Conservation (phyloP, 53 echinoderm and acorn worm species). For the Henricia sp. region DNA sequence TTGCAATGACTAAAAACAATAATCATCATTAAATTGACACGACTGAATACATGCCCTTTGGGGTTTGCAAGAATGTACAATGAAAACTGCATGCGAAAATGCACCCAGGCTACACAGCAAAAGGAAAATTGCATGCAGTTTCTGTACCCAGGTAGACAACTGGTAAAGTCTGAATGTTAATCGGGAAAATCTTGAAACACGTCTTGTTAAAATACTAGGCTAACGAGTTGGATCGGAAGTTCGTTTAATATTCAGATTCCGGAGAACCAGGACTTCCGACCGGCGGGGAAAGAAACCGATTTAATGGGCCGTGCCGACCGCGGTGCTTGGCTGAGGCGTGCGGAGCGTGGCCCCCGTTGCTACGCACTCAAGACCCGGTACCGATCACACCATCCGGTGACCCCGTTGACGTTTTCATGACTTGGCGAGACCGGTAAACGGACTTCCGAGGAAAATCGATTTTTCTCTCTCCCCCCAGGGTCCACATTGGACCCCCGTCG, state of each 20-base stretch:
- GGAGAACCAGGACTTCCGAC: conserved; percentile 34
- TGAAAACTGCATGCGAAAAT: too few species aligned
- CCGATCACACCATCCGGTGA: conserved; percentile 28
- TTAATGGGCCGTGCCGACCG: conserved; percentile 54
- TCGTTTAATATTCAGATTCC: conserved; percentile 46
- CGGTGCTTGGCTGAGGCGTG: neutral
- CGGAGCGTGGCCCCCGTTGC: conserved; percentile 15
- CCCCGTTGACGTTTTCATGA: conserved; percentile 35
- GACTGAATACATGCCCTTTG: too few species aligned
- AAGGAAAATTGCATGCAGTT: too few species aligned
- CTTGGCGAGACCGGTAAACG: conserved; percentile 10
- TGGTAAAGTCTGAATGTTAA: too few species aligned
- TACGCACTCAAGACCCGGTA: neutral
- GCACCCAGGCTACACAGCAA: too few species aligned
- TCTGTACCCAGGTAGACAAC: too few species aligned
- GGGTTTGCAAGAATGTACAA: too few species aligned
- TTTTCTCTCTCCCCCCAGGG: neutral
- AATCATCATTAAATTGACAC: too few species aligned
- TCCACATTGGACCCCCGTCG: too few species aligned
- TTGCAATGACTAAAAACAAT: too few species aligned
- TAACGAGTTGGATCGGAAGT: conserved; percentile 5
- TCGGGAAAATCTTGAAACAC: too few species aligned
- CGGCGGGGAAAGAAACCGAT: conserved; percentile 1
- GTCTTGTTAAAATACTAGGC: conserved; percentile 28
- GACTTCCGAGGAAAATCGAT: conserved; percentile 36